A percentile compares a stretch with the other conserved stretches of the same genome.
phyloP scores from a whole-genome alignment of 2,888 invertebrate species.

The Lepidochrysops patricia region DNA sequence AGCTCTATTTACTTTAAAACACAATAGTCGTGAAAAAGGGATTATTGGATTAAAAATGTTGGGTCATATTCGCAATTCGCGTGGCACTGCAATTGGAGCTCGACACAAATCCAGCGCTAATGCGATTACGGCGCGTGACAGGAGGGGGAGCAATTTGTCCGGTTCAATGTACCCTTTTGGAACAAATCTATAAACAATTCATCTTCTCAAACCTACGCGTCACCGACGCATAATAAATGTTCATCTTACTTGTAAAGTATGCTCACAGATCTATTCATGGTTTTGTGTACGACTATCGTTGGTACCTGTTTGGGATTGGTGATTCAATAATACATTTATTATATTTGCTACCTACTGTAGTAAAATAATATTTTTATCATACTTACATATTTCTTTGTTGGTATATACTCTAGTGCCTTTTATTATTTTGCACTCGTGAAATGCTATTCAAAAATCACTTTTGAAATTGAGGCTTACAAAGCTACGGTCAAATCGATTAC shows the following conservation, averaged over 20 bases:
- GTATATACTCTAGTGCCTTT: background rate
- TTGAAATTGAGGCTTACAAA: background rate
- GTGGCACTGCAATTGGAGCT: conserved; percentile 33
- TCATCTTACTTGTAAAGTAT: conserved; percentile 43
- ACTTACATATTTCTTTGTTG: too few relatives aligned
- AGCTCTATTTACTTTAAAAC: background rate
- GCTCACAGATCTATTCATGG: conserved; percentile 25
- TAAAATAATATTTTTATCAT: too few relatives aligned
- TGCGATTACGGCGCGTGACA: conserved; percentile 46
- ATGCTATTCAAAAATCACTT: background rate
- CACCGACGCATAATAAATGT: conserved; percentile 41
- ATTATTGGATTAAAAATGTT: background rate
- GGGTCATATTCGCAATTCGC: conserved; percentile 2
- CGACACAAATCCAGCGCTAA: conserved; percentile 48
- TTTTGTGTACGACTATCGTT: background rate
- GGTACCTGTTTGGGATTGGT: background rate
- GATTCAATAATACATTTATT: background rate
- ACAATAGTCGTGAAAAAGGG: background rate
- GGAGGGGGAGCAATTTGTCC: conserved; percentile 49
- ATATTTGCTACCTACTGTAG: background rate
- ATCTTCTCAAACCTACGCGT: conserved; percentile 44
- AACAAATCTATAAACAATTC: conserved; percentile 50
- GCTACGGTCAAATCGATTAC: background rate
- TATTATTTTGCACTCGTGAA: background rate
- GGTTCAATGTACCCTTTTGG: conserved; percentile 52